These are phyloP conservation scores for Macaria liturata DNA, from an alignment of 2,888 invertebrate genomes.

Conservation along the genomic window DNA sequence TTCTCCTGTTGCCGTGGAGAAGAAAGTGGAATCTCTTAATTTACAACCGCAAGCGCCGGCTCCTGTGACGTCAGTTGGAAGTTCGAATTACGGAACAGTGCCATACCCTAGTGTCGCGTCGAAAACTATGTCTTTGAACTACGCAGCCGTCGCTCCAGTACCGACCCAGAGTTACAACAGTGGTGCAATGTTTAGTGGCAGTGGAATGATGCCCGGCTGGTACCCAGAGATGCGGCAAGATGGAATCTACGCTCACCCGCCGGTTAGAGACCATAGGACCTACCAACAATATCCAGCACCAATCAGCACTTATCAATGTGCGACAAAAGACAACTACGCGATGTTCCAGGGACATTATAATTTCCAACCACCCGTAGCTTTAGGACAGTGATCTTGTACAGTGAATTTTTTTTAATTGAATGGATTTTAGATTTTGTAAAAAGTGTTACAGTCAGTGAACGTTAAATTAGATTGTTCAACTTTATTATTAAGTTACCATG, in stretches of 20 bases:
- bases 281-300: slow-evolving; percentile 71
- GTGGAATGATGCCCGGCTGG: slow-evolving; percentile 63
- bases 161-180: slow-evolving; percentile 53
- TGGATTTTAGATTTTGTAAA: slow-evolving; percentile 5
- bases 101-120: slow-evolving; percentile 46
- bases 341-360: slow-evolving; percentile 79
- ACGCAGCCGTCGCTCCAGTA: slow-evolving; percentile 52
- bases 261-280: slow-evolving; percentile 60
- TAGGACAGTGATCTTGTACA: slow-evolving; percentile 61
- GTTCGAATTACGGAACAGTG: slow-evolving; percentile 64
- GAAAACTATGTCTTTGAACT: slow-evolving; percentile 58
- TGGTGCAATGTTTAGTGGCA: slow-evolving; percentile 52
- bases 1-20: slow-evolving; percentile 39
- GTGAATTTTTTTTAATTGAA: background rate
- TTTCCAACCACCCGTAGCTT: slow-evolving; percentile 72
- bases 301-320: slow-evolving; percentile 71
- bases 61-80: slow-evolving; percentile 48
- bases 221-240: slow-evolving; percentile 69
- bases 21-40: slow-evolving; percentile 44
- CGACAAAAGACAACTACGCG: slow-evolving; percentile 73
- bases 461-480: background rate
- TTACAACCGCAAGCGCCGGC: slow-evolving; percentile 24
- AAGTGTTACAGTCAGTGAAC: background rate
- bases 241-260: slow-evolving; percentile 56
- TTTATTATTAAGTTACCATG: slow-evolving; percentile 58